Evolutionary conservation across 1,140 invertebrate species (phyloP), one percentile per base, ranked within the genome.

Genomic region (Macrostomum lignano): DNA sequence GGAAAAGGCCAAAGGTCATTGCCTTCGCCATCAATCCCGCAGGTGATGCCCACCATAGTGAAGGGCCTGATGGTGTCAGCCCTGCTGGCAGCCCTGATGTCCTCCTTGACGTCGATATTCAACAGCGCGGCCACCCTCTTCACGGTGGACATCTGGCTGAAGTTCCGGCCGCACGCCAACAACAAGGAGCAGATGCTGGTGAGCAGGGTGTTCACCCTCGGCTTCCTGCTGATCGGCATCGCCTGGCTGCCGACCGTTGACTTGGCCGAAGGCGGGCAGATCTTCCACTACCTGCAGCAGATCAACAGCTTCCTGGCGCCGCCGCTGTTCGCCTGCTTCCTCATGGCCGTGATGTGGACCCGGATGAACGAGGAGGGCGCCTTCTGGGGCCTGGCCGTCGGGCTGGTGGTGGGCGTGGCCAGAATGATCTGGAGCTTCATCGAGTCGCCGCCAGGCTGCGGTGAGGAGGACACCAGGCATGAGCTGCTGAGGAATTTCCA

Each of bases 71-170:
- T 65, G 58, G 42, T 64, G 35, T 55, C 60, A 3, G 63, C 62
- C 3, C 65, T 65, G 62, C 40, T 65, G 22, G 58, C 63, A 0
- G 63, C 62, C 3, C 38, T 65, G 7, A 62, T 65, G 61, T 57
- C 53, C 39, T 55, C 55, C 36, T 40, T 65, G 9, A 60, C 61
- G 7, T 65, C 63, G 20, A 59, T 64, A 24, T 64, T 64, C 38
- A 64, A 64, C 44, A 58, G 53, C 31, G 54, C 58, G 9, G 55
- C 52, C 25, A 64, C 64, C 7, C 43, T 65, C 21, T 65, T 65
- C 40, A 64, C 64, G n/a, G 56, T 65, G 10, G 64, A 65, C 40
- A 55, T 65, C 22, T 65, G 57, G 49, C 47, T 39, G 17, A 36
- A 41, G 28, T 44, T 64, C 20, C 33, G 59, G 10, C 49, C 48